A percentile compares a stretch with the other conserved stretches of the same genome.
These are phyloP conservation scores for Palythoa caribaeorum DNA, from an alignment of 92 coral and sea anemone species.

Conservation along the genomic window DNA sequence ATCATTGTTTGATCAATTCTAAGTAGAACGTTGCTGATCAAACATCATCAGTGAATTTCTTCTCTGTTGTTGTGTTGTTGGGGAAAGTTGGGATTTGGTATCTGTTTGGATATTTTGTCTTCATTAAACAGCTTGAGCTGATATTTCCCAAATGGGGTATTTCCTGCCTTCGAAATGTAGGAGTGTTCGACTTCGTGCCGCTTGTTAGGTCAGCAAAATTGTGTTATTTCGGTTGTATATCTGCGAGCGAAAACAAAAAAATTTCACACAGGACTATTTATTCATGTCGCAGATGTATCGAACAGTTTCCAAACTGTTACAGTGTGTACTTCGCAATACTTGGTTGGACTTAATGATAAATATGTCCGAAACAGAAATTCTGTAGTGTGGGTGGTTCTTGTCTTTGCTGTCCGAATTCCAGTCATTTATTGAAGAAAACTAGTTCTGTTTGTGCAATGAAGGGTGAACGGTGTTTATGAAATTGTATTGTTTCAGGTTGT, in stretches of 20 bases:
- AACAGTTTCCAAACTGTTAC: slow-evolving; percentile 31
- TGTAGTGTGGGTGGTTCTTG: slow-evolving; percentile 9
- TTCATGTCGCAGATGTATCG: slow-evolving; percentile 39
- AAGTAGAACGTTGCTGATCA: slow-evolving; percentile 29
- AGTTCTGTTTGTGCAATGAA: slow-evolving; percentile 41
- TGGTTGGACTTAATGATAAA: background rate
- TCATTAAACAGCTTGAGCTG: slow-evolving; percentile 32
- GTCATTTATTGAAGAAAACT: slow-evolving; percentile 36
- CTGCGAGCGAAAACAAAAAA: slow-evolving; percentile 35
- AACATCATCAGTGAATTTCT: background rate
- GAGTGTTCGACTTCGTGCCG: slow-evolving; percentile 8
- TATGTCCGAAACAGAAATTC: slow-evolving; percentile 14
- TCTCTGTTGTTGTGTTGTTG: slow-evolving; percentile 10
- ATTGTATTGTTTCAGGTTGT: slow-evolving; percentile 29
- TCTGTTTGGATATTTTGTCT: slow-evolving; percentile 6
- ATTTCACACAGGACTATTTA: slow-evolving; percentile 13
- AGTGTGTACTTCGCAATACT: slow-evolving; percentile 2
- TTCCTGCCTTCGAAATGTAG: slow-evolving; percentile 35
- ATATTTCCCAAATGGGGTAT: slow-evolving; percentile 17
- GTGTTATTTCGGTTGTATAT: background rate
- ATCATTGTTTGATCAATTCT: background rate
- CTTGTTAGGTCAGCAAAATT: slow-evolving; percentile 21
- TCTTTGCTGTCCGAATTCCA: slow-evolving; percentile 34
- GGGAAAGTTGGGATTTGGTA: background rate
- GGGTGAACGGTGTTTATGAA: slow-evolving; percentile 33